Base-by-base conservation (phyloP, 2,888 invertebrate genomes). In the Tanypteryx hageni region DNA sequence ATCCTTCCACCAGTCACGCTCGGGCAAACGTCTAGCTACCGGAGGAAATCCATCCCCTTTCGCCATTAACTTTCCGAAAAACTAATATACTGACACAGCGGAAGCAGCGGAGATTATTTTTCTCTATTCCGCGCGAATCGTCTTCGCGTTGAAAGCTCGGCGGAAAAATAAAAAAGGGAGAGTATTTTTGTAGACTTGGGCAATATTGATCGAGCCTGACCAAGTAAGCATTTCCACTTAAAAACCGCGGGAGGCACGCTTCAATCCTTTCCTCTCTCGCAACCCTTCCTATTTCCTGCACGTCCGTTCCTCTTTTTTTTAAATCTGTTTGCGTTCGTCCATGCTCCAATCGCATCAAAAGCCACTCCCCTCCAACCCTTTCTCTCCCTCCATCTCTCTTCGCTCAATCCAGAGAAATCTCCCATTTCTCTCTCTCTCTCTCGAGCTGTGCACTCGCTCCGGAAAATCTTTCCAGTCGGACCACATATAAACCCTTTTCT, bases 11-110 rank as follows among this genome's bases (percentile, higher is more conserved):
- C 44, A 44, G 44, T 44, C 44, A 44, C 44, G 44, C 44, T 44
- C 44, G 44, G 44, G 44, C 44, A 44, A 44, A 44, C 44, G 44
- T 44, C 44, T 44, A 44, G 18, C 16, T 64, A 64, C 64, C 64
- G 64, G 64, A 7, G 14, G 18, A 64, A 76, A 76, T 27, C 76
- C 76, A 27, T 76, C 27, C 44, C 44, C 76, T 27, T 68, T 76
- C 76, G 22, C 76, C 76, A 76, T 76, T 76, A 76, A 76, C 76
- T 68, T 68, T 68, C 22, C 76, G 76, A 76, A 61, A 44, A 86
- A 86, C 86, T 86, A 86, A 86, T 86, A 22, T 27, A 59, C 85
- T 27, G 61, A 86, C 86, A 31, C 61, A 86, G 61, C 86, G 86
- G 59, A 86, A 89, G 89, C 89, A 18, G 61, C 89, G 59, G 31